Evolutionary conservation across 92 coral and sea anemone genomes (phyloP), one percentile per base, ranked within the genome.

Genomic region (Epizoanthus fatuus): DNA sequence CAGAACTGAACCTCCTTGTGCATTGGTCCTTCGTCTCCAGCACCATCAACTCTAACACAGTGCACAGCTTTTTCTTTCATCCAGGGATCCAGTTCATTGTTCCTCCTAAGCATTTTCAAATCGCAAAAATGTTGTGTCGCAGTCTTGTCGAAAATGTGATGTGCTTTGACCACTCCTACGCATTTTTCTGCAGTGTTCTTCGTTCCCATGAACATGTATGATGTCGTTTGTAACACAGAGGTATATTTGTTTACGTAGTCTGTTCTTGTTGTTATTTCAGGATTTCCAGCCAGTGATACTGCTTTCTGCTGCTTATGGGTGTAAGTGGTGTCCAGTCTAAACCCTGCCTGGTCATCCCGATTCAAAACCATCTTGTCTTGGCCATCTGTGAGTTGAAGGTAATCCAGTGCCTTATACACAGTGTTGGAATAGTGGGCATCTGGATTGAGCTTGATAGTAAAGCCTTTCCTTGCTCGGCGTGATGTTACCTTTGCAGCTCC

Each of bases 371-470:
- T 12, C 74, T 86, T 86, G 63, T 75, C 78, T 37, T 20, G 51
- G 1, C 78, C 84, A 67, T 85, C 86, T 80, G 58, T 45, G 14
- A 84, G 45, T 75, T 63, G 89, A 32, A 75, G 75, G 55, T 15
- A 35, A 40, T 88, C 89, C 55, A 88, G 89, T 3, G 89, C 92
- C 15, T 84, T 83, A 76, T 88, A 75, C 19, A 88, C 74, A 32
- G 63, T 11, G 64, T 83, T 63, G 40, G 89, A 75, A 84, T 89
- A 74, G 83, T 66, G 91, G 83, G 89, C 74, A 44, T 88, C 79
- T 16, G 91, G 91, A 47, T 88, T 82, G 12, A 88, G 38, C 53
- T 56, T 47, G 15, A 88, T 72, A 42, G 45, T 58, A 73, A 88
- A 88, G 0, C 86, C 87, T 71, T 88, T 81, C 82, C 87, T 55